Percentiles rank a stretch among this genome's conserved stretches.
These are phyloP conservation scores for Pemphredon lugubris DNA, from an alignment of 2,888 invertebrate genomes.

Conservation along the genomic window DNA sequence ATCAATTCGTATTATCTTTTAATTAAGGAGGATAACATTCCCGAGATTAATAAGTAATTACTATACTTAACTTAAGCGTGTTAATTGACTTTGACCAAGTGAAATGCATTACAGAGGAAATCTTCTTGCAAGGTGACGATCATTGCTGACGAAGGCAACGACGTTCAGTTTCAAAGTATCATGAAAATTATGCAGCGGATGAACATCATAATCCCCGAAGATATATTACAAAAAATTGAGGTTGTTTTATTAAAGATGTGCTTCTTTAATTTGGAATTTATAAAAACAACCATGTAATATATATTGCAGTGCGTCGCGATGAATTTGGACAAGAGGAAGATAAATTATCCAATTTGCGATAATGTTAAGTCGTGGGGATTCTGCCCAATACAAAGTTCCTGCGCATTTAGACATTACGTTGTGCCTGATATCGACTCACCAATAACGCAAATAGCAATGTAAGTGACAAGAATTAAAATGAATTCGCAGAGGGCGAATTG, in stretches of 20 bases:
- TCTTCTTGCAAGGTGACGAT: slow-evolving; percentile 81
- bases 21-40: too few relatives aligned
- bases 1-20: too few relatives aligned
- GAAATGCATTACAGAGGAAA: too few relatives aligned
- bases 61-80: too few relatives aligned
- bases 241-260: too few relatives aligned
- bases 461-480: slow-evolving; percentile 19
- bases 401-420: slow-evolving; percentile 84
- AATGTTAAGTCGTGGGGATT: slow-evolving; percentile 85
- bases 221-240: slow-evolving; percentile 73
- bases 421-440: slow-evolving; percentile 83
- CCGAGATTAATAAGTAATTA: too few relatives aligned
- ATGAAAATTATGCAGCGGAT: slow-evolving; percentile 83
- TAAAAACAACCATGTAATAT: too few relatives aligned
- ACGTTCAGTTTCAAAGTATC: slow-evolving; percentile 84
- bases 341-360: slow-evolving; percentile 83
- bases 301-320: slow-evolving; percentile 60
- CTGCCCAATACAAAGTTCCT: slow-evolving; percentile 84
- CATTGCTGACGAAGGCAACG: slow-evolving; percentile 84
- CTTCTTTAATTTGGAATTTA: too few relatives aligned
- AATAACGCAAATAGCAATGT: slow-evolving; percentile 80
- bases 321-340: slow-evolving; percentile 79
- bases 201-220: slow-evolving; percentile 68
- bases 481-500: too few relatives aligned
- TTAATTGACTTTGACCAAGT: too few relatives aligned